Base-by-base conservation (phyloP, 2,888 invertebrate species). In the Diadegma fenestrale region DNA sequence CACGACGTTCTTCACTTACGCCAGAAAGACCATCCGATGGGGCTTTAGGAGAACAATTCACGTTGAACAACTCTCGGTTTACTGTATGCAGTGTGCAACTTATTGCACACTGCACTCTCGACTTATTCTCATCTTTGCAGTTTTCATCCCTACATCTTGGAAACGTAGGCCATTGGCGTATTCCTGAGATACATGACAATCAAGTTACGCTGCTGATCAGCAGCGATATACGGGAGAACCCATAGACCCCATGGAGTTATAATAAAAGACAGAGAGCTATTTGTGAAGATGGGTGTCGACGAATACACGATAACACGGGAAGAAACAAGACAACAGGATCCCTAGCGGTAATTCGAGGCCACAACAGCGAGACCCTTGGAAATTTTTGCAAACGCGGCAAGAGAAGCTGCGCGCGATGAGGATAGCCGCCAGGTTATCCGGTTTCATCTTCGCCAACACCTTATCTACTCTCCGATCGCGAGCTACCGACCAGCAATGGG, bases 401-500 rank as follows among this genome's bases (percentile, higher is more conserved):
- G 85, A 84, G 82, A 85, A 80, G 45, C 79, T 45, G 69, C 77
- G 69, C 77, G 73, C 77, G 73, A 84, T 58, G 80, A 75, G 81
- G 80, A 73, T 76, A 61, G 73, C 58, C 69, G 87, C 64, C 86
- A 63, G 86, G 88, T 90, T 91, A 91, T 91, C 90, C 86, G 87
- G 88, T 90, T 90, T 91, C 89, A 90, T 90, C 90, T 89, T 76
- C 76, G 89, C 90, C 85, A 90, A 77, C 71, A 88, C 84, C 85
- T 90, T 90, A 91, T 90, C 90, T 89, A 17, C 87, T 69, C 84
- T n/a, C 64, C 77, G 88, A 89, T 89, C 90, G 87, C 77, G 66
- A 79, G 89, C 90, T 88, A 89, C 89, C 88, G 88, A 88, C 88
- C 85, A 85, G 80, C 82, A 76, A 79, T 64, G 83, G 82, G 79